Evolutionary conservation across 2,113 vertebrate genomes (phyloP).

Genomic region (Pangasianodon hypophthalmus): DNA sequence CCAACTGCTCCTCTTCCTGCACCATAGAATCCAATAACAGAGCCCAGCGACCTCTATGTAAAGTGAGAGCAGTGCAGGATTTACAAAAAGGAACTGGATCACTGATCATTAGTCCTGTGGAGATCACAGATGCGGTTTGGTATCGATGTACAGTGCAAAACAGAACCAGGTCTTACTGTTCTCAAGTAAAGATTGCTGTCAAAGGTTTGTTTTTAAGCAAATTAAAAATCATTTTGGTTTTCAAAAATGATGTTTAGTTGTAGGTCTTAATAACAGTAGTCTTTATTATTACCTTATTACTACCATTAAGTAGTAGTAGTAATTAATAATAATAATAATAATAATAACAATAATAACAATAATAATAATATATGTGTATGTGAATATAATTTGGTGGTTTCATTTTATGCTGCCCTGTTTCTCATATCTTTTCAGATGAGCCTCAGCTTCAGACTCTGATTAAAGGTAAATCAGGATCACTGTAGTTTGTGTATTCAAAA

Average conservation of each 20-base stretch:
- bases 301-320: background rate
- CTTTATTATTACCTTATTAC: background rate
- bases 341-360: background rate
- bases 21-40: background rate
- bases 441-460: background rate
- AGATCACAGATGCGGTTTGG: constrained; percentile 3
- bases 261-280: background rate
- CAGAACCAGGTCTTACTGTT: background rate
- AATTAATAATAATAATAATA: background rate
- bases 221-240: background rate
- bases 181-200: background rate
- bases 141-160: constrained; percentile 23
- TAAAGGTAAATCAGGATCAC: constrained; percentile 2
- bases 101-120: constrained; percentile 33
- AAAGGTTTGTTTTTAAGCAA: constrained; percentile 28
- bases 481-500: background rate
- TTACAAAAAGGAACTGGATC: background rate
- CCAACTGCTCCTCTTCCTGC: constrained; percentile 7
- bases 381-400: background rate
- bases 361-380: background rate
- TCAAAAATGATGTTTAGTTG: background rate
- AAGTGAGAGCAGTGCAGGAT: background rate
- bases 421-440: constrained; percentile 2
- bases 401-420: background rate
- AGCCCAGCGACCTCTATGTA: background rate